Evolutionary conservation across 1,140 invertebrate species (phyloP).

Genomic region (Elymnias hypermnestra): DNA sequence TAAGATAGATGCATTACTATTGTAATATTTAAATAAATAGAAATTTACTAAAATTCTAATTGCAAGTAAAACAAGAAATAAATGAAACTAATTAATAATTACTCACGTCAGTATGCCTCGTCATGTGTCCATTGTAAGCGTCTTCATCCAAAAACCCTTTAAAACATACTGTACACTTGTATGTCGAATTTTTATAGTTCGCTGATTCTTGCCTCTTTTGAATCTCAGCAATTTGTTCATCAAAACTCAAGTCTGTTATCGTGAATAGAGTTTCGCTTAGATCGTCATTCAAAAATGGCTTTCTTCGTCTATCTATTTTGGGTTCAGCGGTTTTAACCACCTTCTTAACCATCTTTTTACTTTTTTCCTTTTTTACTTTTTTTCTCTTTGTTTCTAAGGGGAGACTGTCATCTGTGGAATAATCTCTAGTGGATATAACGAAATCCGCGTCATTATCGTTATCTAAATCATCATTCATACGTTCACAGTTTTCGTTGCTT

Average conservation of each 20-base stretch:
- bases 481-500: conserved; percentile 13
- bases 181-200: conserved; percentile 54
- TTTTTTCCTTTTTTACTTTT: conserved; percentile 28
- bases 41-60: too few relatives aligned
- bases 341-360: conserved; percentile 27
- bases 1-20: too few relatives aligned
- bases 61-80: too few relatives aligned
- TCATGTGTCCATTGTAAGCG: conserved; percentile 52
- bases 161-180: conserved; percentile 52
- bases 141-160: conserved; percentile 64
- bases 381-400: conserved; percentile 30
- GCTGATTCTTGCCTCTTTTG: conserved; percentile 44
- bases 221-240: conserved; percentile 58
- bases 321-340: conserved; percentile 30
- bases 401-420: conserved; percentile 44
- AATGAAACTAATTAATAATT: too few relatives aligned
- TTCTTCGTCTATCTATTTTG: conserved; percentile 52
- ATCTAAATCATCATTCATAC: neutral
- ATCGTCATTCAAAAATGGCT: conserved; percentile 57
- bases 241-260: conserved; percentile 45
- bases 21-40: too few relatives aligned
- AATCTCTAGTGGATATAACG: conserved; percentile 19
- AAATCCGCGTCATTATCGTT: conserved; percentile 18
- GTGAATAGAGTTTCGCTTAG: conserved; percentile 58
- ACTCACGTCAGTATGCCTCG: conserved; percentile 55